phyloP scores from a whole-genome alignment of 2,797 vertebrate species.

The Lepidocolaptes lacrymiger region DNA sequence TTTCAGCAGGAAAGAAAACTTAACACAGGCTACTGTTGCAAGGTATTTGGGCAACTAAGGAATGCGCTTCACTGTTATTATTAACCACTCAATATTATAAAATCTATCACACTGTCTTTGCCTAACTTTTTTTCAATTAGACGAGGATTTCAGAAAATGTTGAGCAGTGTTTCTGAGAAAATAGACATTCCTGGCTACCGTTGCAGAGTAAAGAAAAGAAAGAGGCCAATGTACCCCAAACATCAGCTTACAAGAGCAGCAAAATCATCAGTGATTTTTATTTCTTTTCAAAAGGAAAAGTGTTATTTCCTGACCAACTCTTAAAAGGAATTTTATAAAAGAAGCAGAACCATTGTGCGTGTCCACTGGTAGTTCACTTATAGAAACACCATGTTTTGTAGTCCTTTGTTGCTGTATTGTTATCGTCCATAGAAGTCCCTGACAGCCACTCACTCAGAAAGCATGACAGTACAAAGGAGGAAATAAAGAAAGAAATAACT shows the following conservation, averaged over 20 bases:
- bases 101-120: background rate
- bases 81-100: background rate
- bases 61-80: background rate
- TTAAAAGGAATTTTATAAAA: constrained; percentile 19
- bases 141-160: background rate
- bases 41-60: background rate
- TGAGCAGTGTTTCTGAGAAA: background rate
- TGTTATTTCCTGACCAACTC: constrained; percentile 18
- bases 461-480: background rate
- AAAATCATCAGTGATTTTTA: background rate
- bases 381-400: background rate
- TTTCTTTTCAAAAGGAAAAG: constrained; percentile 30
- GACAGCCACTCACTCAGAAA: constrained; percentile 37
- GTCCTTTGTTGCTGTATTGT: constrained; percentile 42
- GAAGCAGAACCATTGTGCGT: constrained; percentile 29
- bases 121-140: background rate
- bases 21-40: background rate
- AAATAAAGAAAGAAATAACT: constrained; percentile 44
- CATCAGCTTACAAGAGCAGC: background rate
- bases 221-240: background rate
- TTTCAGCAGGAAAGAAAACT: background rate
- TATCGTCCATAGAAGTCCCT: constrained; percentile 2
- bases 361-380: constrained; percentile 41
- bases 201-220: background rate
- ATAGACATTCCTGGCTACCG: background rate